Evolutionary conservation across 1,140 invertebrate species (phyloP), one percentile per base, ranked within the genome.

Genomic region (Branchinecta lindahli): DNA sequence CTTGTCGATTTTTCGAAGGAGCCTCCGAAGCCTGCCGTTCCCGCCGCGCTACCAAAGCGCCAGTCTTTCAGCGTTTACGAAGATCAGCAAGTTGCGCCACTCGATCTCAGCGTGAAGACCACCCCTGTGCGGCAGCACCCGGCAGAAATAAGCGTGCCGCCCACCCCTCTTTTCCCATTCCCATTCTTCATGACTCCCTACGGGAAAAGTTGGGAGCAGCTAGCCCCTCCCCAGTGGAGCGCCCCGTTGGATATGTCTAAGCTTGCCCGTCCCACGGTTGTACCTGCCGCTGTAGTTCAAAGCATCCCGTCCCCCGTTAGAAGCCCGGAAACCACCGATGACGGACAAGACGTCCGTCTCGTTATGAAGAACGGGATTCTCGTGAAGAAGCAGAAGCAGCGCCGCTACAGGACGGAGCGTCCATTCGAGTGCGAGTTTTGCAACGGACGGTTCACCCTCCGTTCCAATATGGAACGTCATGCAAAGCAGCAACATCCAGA

Each of bases 401-500:
- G 91, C 45, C 83, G 91, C 66, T 94, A 94, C 75, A 83, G 92
- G 68, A 94, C 91, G n/a, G 91, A 94, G 77, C 82, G 91, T 21
- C 91, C 91, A 0, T 94, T 93, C 75, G 86, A 86, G 0, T 95
- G 92, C 77, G 89, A 90, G 47, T 88, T 92, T 74, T 94, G 92
- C 76, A 87, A 89, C 0, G 90, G 91, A 0, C 83, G 89, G 67
- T 96, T 96, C 75, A 94, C 92, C 0, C 78, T 95, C 0, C 83
- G 91, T 8, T 93, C 91, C 8, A 94, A 94, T 75, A 94, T 94
- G 91, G 92, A 95, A 78, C 80, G 92, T 0, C 92, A 96, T 72
- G 89, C 94, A 0, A 95, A 95, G 76, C 91, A 94, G 74, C 92
- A 94, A 74, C 92, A 95, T 81, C 91, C 91, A 0, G 88, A 92